Evolutionary conservation across 2,888 invertebrate genomes (phyloP).

Genomic region (Ypsolopha sequella): DNA sequence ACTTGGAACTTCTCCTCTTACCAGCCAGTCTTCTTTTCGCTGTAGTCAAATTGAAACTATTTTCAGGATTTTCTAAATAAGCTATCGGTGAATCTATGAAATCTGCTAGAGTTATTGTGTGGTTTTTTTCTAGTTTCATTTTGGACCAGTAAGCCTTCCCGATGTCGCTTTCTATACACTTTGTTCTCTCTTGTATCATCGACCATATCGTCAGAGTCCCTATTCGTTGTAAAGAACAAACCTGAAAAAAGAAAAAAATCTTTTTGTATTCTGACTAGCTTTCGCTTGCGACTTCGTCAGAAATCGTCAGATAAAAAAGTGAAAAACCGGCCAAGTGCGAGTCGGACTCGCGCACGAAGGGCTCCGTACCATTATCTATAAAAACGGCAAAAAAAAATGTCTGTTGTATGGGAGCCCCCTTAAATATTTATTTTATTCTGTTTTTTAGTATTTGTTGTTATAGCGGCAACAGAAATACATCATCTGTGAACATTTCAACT

Average conservation of each 20-base stretch:
- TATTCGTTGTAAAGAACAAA: conserved; percentile 40
- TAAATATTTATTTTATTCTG: too few species aligned
- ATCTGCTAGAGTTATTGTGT: conserved; percentile 34
- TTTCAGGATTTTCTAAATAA: conserved; percentile 8
- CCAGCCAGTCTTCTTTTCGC: conserved; percentile 37
- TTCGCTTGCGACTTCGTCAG: too few species aligned
- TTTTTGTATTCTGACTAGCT: too few species aligned
- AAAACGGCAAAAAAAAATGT: too few species aligned
- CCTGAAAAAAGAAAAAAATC: conserved; percentile 26
- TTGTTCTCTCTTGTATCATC: conserved; percentile 42
- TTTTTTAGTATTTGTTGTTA: too few species aligned
- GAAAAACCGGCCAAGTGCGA: too few species aligned
- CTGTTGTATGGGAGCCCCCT: too few species aligned
- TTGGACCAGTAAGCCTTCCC: conserved; percentile 55
- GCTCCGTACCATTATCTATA: too few species aligned
- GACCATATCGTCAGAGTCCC: conserved; percentile 51
- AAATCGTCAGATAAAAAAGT: too few species aligned
- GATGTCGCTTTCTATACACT: conserved; percentile 24
- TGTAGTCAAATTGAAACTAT: conserved; percentile 39
- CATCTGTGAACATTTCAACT: too few species aligned
- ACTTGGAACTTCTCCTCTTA: conserved; percentile 9
- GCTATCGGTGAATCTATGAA: conserved; percentile 23
- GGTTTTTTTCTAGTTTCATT: conserved; percentile 39
- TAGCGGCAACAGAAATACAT: too few species aligned
- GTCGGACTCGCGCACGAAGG: too few species aligned